Conservation (phyloP, 2,888 invertebrate species). For the Drosophila colorata region DNA sequence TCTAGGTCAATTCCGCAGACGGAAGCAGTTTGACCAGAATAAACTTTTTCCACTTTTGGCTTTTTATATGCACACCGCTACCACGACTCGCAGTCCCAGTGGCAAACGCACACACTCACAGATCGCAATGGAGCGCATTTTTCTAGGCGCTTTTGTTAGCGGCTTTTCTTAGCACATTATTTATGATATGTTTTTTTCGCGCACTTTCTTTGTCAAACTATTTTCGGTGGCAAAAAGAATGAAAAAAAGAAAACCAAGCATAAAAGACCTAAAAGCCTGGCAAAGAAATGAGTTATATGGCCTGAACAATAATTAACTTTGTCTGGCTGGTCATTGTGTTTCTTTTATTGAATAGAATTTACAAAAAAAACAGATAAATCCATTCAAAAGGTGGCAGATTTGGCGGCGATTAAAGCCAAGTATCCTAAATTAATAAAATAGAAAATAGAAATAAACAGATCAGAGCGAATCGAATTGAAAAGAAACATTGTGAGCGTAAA, state of each 20-base stretch:
- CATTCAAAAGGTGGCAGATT: conserved; percentile 43
- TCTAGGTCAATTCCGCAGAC: conserved; percentile 75
- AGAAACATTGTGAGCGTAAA: conserved; percentile 25
- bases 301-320: conserved; percentile 64
- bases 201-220: conserved; percentile 69
- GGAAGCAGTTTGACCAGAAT: conserved; percentile 76
- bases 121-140: conserved; percentile 38
- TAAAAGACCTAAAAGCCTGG: conserved; percentile 37
- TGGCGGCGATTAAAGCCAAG: conserved; percentile 56
- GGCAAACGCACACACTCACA: conserved; percentile 11
- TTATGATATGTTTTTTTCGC: conserved; percentile 62
- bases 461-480: conserved; percentile 31
- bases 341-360: conserved; percentile 47
- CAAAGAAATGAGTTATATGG: conserved; percentile 44
- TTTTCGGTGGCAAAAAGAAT: conserved; percentile 46
- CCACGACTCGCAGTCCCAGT: conserved; percentile 32
- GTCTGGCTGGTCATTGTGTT: conserved; percentile 33
- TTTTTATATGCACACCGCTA: conserved; percentile 42
- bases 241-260: conserved; percentile 49
- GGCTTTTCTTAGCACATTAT: conserved; percentile 74
- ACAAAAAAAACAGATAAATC: conserved; percentile 31
- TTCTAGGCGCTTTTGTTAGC: conserved; percentile 63
- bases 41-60: conserved; percentile 68
- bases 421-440: conserved; percentile 35
- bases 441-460: conserved; percentile 37